A percentile compares a stretch with the other conserved stretches of the same genome.
Conservation (phyloP, 2,888 invertebrate genomes). For the Nemotelus nigrinus region DNA sequence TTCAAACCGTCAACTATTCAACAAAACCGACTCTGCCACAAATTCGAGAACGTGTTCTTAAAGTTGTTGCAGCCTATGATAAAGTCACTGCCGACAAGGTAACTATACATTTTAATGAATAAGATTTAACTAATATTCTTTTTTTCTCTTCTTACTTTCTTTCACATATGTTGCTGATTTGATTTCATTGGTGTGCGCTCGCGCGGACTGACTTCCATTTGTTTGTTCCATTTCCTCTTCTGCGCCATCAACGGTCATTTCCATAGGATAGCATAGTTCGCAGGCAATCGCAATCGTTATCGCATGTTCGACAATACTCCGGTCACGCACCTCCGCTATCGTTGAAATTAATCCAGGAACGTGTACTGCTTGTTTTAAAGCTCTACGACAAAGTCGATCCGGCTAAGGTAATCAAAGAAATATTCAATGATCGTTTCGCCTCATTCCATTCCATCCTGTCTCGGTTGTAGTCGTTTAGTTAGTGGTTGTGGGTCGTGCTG, state of each 20-base stretch:
- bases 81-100: slow-evolving; percentile 90
- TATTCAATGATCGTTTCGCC: not conserved
- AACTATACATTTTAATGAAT: slow-evolving; percentile 56
- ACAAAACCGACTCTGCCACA: slow-evolving; percentile 71
- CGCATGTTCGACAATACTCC: slow-evolving; percentile 74
- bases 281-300: slow-evolving; percentile 69
- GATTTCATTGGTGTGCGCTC: not conserved
- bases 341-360: slow-evolving; percentile 83
- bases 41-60: slow-evolving; percentile 83
- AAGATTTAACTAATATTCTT: slow-evolving; percentile 48
- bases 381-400: slow-evolving; percentile 97
- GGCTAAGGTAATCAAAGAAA: slow-evolving; percentile 78
- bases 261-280: slow-evolving; percentile 39
- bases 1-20: slow-evolving; percentile 49
- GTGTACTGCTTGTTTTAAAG: slow-evolving; percentile 94
- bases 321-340: slow-evolving; percentile 76
- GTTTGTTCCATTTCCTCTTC: slow-evolving; percentile 51
- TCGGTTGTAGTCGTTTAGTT: too few species aligned
- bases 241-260: not conserved
- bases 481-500: too few species aligned
- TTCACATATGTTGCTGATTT: slow-evolving; percentile 52
- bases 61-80: slow-evolving; percentile 89
- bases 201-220: slow-evolving; percentile 57
- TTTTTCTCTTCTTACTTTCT: slow-evolving; percentile 56
- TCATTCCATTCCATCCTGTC: too few species aligned